A percentile compares a stretch with the other conserved stretches of the same genome.
Evolutionary conservation across 37 sponge, comb jelly and placozoan genomes (phyloP).

Genomic region (Haliclona indistincta): DNA sequence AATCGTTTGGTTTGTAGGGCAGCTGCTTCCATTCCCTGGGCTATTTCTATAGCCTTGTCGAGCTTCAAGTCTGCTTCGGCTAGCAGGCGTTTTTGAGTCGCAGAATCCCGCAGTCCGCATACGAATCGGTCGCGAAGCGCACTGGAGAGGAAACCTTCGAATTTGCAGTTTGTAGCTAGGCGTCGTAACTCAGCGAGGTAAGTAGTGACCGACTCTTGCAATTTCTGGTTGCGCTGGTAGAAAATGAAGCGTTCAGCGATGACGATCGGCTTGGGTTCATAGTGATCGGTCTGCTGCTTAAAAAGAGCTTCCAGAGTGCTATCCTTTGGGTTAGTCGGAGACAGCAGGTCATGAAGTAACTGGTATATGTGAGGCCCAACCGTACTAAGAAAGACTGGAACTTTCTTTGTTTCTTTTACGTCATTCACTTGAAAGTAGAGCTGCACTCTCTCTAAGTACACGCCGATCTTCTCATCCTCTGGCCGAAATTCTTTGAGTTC

Average conservation of each 20-base stretch:
- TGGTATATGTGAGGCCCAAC: too few species aligned
- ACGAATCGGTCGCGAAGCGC: conserved; percentile 15
- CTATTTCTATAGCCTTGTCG: conserved; percentile 1
- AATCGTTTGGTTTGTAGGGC: not conserved
- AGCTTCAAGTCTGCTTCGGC: conserved; percentile 10
- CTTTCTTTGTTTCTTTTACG: too few species aligned
- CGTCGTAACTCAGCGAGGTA: conserved; percentile 15
- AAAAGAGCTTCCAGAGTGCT: too few species aligned
- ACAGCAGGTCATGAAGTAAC: too few species aligned
- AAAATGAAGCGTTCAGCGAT: conserved; percentile 29
- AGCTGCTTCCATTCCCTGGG: conserved; percentile 20
- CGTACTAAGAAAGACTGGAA: too few species aligned
- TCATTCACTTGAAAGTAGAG: too few species aligned
- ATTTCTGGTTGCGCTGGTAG: conserved; percentile 15
- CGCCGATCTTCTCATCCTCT: too few species aligned
- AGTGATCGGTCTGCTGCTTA: too few species aligned
- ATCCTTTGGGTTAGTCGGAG: too few species aligned
- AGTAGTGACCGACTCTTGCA: conserved; percentile 21
- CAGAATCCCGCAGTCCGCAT: conserved; percentile 1
- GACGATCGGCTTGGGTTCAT: conserved; percentile 13
- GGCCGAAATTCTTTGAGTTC: too few species aligned
- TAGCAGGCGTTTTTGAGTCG: conserved; percentile 10
- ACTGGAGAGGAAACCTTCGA: conserved; percentile 9
- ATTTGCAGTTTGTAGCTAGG: conserved; percentile 9
- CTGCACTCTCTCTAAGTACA: too few species aligned